These are phyloP conservation scores for Sphyrna mokarran DNA, from an alignment of 2,113 vertebrate genomes.

Conservation along the genomic window DNA sequence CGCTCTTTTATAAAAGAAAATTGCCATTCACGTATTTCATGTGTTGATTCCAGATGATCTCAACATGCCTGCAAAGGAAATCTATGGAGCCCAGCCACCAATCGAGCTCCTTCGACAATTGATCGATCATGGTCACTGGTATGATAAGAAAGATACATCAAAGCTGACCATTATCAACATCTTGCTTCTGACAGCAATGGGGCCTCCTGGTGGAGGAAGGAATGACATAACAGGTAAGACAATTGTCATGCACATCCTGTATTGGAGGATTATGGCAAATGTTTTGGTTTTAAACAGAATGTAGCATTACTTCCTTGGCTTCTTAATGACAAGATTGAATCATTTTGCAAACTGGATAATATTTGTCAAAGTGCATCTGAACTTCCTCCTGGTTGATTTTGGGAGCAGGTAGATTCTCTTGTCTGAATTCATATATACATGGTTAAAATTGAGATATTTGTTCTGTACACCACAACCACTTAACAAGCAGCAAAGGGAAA, in stretches of 20 bases:
- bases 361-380: background rate
- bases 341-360: too few relatives aligned
- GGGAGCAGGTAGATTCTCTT: background rate
- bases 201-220: constrained; percentile 82
- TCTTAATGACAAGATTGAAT: background rate
- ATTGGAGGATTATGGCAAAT: background rate
- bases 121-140: constrained; percentile 85
- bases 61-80: constrained; percentile 88
- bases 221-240: constrained; percentile 80
- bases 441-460: background rate
- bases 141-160: constrained; percentile 78
- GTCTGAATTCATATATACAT: background rate
- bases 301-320: background rate
- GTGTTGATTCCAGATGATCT: constrained; percentile 69
- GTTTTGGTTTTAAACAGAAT: background rate
- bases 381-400: background rate
- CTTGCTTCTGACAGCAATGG: constrained; percentile 79
- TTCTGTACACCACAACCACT: background rate
- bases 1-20: background rate
- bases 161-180: constrained; percentile 66
- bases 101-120: constrained; percentile 83
- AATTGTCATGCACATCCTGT: too few relatives aligned
- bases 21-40: background rate
- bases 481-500: background rate
- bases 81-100: constrained; percentile 85